Evolutionary conservation across 2,888 invertebrate species (phyloP).

Genomic region (Onthophagus sagittarius): DNA sequence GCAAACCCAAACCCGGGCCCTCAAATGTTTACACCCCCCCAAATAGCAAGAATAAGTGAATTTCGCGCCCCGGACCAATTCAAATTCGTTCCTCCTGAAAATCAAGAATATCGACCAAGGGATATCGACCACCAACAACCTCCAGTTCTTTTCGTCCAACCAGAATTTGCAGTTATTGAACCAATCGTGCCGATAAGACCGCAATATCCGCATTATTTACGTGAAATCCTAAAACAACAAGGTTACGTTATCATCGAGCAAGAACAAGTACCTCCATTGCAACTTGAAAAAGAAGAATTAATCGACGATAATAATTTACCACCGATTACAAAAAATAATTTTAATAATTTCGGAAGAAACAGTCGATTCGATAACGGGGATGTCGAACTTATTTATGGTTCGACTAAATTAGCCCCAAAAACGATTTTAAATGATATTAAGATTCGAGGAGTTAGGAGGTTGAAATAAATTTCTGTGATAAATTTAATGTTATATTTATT

Average conservation of each 20-base stretch:
- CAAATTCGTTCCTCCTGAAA: neutral
- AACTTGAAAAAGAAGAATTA: neutral
- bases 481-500: neutral
- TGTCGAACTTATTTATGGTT: neutral
- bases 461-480: neutral
- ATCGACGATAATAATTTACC: neutral
- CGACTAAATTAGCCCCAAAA: neutral
- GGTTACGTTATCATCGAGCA: neutral
- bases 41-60: neutral
- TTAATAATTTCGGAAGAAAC: neutral
- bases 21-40: neutral
- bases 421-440: too few species aligned
- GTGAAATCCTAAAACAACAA: neutral
- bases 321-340: neutral
- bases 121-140: neutral
- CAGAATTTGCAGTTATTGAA: neutral
- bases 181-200: neutral
- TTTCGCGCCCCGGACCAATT: neutral
- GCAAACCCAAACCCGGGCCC: neutral
- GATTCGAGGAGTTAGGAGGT: too few species aligned
- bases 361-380: neutral
- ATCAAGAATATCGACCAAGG: neutral
- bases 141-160: neutral
- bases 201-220: neutral
- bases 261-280: neutral